These are phyloP conservation scores for Tachysurus vachellii DNA, from an alignment of 2,113 vertebrate species.

Conservation along the genomic window DNA sequence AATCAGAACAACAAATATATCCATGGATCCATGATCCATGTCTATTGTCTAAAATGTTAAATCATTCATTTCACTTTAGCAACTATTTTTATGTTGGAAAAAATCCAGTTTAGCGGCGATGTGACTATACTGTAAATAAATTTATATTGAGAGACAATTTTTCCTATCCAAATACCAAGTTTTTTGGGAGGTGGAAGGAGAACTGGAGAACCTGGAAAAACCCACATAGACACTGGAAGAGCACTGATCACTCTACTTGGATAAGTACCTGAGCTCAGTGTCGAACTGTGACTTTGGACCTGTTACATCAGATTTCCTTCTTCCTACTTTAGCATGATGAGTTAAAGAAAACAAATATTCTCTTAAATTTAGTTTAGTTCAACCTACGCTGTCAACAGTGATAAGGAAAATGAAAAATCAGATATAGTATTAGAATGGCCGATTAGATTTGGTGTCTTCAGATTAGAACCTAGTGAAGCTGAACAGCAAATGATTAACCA, in stretches of 20 bases:
- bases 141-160: background rate
- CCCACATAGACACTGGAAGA: background rate
- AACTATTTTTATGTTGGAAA: background rate
- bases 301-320: background rate
- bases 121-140: background rate
- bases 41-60: background rate
- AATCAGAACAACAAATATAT: background rate
- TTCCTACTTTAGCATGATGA: background rate
- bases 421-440: background rate
- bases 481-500: constrained; percentile 6
- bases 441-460: background rate
- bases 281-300: background rate
- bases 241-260: no score
- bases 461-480: constrained; percentile 1
- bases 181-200: background rate
- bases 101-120: background rate
- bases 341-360: background rate
- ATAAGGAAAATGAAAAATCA: background rate
- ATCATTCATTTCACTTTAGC: background rate
- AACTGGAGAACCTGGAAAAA: background rate
- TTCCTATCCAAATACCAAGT: background rate
- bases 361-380: background rate
- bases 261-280: no score
- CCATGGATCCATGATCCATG: background rate
- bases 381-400: background rate